Base-by-base conservation (phyloP, 2,797 vertebrate species). In the Darevskia nairensis region DNA sequence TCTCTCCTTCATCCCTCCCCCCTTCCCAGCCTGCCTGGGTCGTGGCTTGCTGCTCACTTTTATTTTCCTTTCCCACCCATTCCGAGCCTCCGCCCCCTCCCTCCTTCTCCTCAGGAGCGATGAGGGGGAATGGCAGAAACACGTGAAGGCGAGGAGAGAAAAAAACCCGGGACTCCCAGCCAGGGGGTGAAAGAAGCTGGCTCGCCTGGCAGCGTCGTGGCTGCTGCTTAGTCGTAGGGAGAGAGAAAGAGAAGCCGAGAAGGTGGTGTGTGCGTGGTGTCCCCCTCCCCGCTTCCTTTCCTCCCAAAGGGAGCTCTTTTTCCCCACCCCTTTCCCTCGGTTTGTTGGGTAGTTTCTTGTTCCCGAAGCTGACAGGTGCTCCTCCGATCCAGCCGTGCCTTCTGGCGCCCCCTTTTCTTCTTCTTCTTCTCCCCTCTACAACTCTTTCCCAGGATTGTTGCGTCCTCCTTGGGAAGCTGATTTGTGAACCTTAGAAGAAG, bases 401-500 rank as follows among this genome's bases (percentile, higher is more conserved):
- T 27, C 84, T 89, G 75, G 68, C 10, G 64, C 91, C 86, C 77
- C 79, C 80, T 71, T 23, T 19, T 68, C 86, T 17, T 46, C 66
- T 17, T 23, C 90, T 32, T 74, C 66, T 17, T 23, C 90, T 32
- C 69, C 19, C 90, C 92, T 81, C 86, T 76, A 79, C 93, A 44
- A 44, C 75, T n/a, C 93, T 87, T 93, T 55, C 88, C 88, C 77
- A 85, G 94, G 92, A 93, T 95, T 94, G 93, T 96, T 92, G 93
- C 95, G 94, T 95, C 94, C 94, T 91, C 94, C 94, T 91, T 94
- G 95, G 94, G 95, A 96, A 96, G 94, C 95, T 96, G 96, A 95
- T 95, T 94, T 86, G 93, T 41, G 92, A 95, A 95, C 93, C 83
- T 92, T 90, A 80, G 66, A 39, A 15, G 69, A 25, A 46, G 69